Evolutionary conservation across 2,797 vertebrate species (phyloP).

Genomic region (Sphaeramia orbicularis): DNA sequence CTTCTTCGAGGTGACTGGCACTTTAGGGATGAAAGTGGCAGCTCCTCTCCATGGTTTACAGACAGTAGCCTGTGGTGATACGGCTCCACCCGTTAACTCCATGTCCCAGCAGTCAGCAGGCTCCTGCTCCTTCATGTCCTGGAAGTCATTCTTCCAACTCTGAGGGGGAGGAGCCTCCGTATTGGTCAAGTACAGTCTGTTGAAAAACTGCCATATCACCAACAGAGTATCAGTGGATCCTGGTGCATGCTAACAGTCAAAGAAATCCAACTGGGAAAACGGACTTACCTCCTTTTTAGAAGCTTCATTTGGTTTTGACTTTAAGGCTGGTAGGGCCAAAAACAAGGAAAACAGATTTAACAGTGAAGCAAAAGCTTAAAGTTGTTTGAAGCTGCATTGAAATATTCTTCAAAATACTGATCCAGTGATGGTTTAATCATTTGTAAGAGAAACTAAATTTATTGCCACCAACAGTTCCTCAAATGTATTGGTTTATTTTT

Average conservation of each 20-base stretch:
- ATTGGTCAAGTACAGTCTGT: slow-evolving; percentile 87
- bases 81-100: slow-evolving; percentile 70
- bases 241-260: not conserved
- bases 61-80: slow-evolving; percentile 61
- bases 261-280: not conserved
- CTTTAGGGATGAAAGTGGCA: slow-evolving; percentile 86
- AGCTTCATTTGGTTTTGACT: slow-evolving; percentile 81
- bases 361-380: not conserved
- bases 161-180: slow-evolving; percentile 54
- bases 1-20: slow-evolving; percentile 78
- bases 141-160: slow-evolving; percentile 85
- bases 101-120: slow-evolving; percentile 90
- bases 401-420: too few species aligned
- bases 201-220: slow-evolving; percentile 87
- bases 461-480: too few species aligned
- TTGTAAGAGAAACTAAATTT: too few species aligned
- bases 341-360: not conserved
- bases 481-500: too few species aligned
- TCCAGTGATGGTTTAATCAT: too few species aligned
- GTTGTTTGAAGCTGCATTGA: not conserved
- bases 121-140: slow-evolving; percentile 80
- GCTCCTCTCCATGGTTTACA: slow-evolving; percentile 87
- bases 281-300: slow-evolving; percentile 89
- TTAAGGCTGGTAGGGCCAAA: slow-evolving; percentile 72
- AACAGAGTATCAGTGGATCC: slow-evolving; percentile 47